These are phyloP conservation scores for Dromiciops gliroides DNA, from an alignment of 2,113 vertebrate genomes.

Conservation along the genomic window DNA sequence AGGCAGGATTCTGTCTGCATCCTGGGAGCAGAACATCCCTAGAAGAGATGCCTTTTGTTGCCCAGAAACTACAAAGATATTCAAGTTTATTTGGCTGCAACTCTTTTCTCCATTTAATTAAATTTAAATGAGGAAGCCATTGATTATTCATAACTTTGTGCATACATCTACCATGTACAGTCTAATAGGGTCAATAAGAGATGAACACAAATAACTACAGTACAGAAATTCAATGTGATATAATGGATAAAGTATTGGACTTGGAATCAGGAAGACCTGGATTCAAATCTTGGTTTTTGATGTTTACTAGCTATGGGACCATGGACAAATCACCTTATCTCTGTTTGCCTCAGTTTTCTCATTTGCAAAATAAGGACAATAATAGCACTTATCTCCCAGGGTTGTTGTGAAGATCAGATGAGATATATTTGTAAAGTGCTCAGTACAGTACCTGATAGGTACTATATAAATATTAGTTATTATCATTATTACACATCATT, in stretches of 20 bases:
- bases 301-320: not conserved
- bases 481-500: not conserved
- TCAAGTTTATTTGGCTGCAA: not conserved
- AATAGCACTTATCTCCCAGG: not conserved
- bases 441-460: no score
- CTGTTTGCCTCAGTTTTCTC: not conserved
- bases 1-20: not conserved
- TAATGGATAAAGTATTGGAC: not conserved
- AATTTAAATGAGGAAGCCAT: not conserved
- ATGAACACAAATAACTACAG: no score
- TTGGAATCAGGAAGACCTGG: not conserved
- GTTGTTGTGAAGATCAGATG: not conserved
- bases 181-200: not conserved
- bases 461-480: no score
- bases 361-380: not conserved
- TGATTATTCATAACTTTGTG: not conserved
- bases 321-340: not conserved
- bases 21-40: not conserved
- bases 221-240: not conserved
- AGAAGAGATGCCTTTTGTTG: not conserved
- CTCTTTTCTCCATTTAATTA: not conserved
- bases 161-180: not conserved
- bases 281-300: not conserved
- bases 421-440: no score
- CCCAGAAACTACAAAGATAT: not conserved